Evolutionary conservation across 2,113 vertebrate genomes (phyloP), one percentile per base, ranked within the genome.

Genomic region (Vulpes ferrilata): DNA sequence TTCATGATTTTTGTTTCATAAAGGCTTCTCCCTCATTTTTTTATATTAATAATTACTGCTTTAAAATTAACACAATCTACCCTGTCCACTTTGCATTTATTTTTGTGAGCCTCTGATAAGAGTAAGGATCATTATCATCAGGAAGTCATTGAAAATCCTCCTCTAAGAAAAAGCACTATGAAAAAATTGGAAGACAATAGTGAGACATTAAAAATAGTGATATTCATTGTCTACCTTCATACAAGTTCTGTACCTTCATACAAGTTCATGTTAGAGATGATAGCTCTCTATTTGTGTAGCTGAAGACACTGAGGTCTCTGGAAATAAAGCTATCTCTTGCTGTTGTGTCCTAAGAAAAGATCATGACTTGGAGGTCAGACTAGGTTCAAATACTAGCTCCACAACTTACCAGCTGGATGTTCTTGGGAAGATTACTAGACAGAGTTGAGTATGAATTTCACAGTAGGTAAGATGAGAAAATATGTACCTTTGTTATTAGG

Each of bases 51-150:
- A 95, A 97, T 88, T 78, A 88, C 76, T 82, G 15, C 23, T 84
- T 89, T 94, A 88, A 96, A 97, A 96, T 60, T 81, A 96, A 80
- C 23, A 59, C 16, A 59, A 74, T 2, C 30, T 67, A 86, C n/a
- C 86, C 20, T 19, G 5, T 96, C 38, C 11, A 73, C 19, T 87
- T 73, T 82, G 64, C 64, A 60, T 93, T 97, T 95, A 86, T 86
- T 96, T 85, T 92, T 97, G 30, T 53, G 67, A 60, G 57, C 27
- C 93, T 89, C 76, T 88, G 79, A 30, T 35, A 94, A 96, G 74
- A 93, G 59, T 64, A 57, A 95, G 13, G 23, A 79, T 22, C 13
- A 62, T 84, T 90, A 87, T 76, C 90, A 78, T 85, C 65, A 88
- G 67, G 74, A 96, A 91, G 94, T 62, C 82, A 95, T 35, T 80